phyloP scores from a whole-genome alignment of 2,113 vertebrate genomes.

The Percopsis transmontana region DNA sequence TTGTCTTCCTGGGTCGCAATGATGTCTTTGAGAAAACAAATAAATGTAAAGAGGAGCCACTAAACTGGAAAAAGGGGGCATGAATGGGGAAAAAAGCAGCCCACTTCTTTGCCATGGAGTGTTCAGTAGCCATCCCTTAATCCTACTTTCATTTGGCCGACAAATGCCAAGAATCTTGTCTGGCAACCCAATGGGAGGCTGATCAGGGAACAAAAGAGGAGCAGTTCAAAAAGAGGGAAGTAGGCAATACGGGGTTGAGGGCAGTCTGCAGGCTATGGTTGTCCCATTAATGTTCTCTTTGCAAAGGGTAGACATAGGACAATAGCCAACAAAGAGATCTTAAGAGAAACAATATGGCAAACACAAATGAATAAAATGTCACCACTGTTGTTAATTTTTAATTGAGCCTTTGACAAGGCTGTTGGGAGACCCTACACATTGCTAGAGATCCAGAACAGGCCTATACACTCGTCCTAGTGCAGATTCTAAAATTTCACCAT shows the following conservation, averaged over 20 bases:
- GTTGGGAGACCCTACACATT: not conserved
- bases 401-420: conserved; percentile 12
- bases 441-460: no score
- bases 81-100: conserved; percentile 76
- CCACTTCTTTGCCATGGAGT: conserved; percentile 87
- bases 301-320: conserved; percentile 41
- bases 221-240: conserved; percentile 83
- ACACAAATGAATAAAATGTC: conserved; percentile 40
- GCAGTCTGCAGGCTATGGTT: conserved; percentile 57
- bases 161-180: conserved; percentile 94
- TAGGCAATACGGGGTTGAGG: conserved; percentile 72
- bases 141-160: conserved; percentile 95
- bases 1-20: conserved; percentile 54
- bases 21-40: conserved; percentile 75
- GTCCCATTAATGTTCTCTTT: conserved; percentile 52
- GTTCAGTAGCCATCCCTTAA: conserved; percentile 90
- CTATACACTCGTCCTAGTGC: no score
- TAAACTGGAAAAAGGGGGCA: conserved; percentile 53
- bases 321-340: conserved; percentile 39
- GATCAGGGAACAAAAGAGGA: conserved; percentile 93
- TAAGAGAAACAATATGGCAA: conserved; percentile 41
- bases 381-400: conserved; percentile 30
- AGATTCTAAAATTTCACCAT: no score
- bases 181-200: conserved; percentile 89
- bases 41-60: conserved; percentile 68